A percentile compares a stretch with the other conserved stretches of the same genome.
These are phyloP conservation scores for Oryzias celebensis DNA, from an alignment of 2,113 vertebrate species.

Conservation along the genomic window DNA sequence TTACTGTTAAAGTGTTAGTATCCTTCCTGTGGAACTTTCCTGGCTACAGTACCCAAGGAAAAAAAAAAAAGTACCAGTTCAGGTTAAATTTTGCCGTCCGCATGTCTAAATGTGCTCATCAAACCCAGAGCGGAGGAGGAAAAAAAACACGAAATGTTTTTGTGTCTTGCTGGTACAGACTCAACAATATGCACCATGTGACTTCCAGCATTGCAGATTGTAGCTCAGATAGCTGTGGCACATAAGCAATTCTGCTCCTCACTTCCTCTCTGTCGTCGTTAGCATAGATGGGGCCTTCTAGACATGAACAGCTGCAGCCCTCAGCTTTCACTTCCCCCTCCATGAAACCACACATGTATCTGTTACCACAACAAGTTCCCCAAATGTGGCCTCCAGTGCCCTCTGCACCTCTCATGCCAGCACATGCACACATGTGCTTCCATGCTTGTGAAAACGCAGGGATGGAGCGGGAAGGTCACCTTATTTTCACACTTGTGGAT, in stretches of 20 bases:
- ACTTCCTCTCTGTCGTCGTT: slow-evolving; percentile 62
- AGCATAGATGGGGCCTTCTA: slow-evolving; percentile 55
- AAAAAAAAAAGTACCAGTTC: no score
- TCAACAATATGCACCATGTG: slow-evolving; percentile 7
- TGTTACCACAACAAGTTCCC: slow-evolving; percentile 74
- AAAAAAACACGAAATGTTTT: slow-evolving; percentile 25
- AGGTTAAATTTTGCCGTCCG: no score
- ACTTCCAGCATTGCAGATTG: slow-evolving; percentile 24
- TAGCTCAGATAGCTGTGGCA: slow-evolving; percentile 42
- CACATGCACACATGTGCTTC: slow-evolving; percentile 37
- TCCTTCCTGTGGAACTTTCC: no score
- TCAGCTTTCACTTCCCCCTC: slow-evolving; percentile 70
- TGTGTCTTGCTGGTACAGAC: neutral
- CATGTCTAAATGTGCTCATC: no score
- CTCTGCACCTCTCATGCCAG: slow-evolving; percentile 30
- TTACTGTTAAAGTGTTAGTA: no score
- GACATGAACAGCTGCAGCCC: slow-evolving; percentile 68
- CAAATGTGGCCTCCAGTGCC: slow-evolving; percentile 63
- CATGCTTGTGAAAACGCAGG: neutral
- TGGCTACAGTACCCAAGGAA: no score
- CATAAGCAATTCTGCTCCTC: slow-evolving; percentile 52
- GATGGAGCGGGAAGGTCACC: neutral
- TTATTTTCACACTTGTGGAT: no score
- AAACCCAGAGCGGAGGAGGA: slow-evolving; percentile 14
- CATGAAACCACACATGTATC: slow-evolving; percentile 67